Conservation (phyloP, 2,888 invertebrate species). For the Heliconius cydno region DNA sequence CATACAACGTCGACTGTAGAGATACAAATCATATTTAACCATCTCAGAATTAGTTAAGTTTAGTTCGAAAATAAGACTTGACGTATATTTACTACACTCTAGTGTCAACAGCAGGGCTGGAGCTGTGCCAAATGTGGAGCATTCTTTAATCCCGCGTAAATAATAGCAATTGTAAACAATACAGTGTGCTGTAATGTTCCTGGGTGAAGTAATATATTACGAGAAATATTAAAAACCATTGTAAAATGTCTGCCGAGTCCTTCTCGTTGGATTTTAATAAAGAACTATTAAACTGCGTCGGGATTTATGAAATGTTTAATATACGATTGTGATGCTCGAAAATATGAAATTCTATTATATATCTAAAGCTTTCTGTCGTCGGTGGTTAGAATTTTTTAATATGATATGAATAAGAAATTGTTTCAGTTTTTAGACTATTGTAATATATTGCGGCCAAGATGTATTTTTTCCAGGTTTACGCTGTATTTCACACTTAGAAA, state of each 20-base stretch:
- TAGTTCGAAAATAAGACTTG: slow-evolving; percentile 26
- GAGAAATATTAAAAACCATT: slow-evolving; percentile 36
- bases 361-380: not conserved
- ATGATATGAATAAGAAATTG: slow-evolving; percentile 5
- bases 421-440: not conserved
- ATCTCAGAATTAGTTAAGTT: slow-evolving; percentile 23
- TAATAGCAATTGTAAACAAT: slow-evolving; percentile 46
- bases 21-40: not conserved
- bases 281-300: slow-evolving; percentile 20
- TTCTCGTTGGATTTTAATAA: slow-evolving; percentile 29
- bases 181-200: slow-evolving; percentile 41
- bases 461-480: no score
- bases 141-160: slow-evolving; percentile 45
- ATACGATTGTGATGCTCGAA: slow-evolving; percentile 23
- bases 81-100: slow-evolving; percentile 21
- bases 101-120: slow-evolving; percentile 47
- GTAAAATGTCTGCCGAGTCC: slow-evolving; percentile 29
- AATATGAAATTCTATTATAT: slow-evolving; percentile 15
- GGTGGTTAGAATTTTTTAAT: slow-evolving; percentile 22
- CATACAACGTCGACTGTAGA: not conserved
- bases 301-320: slow-evolving; percentile 23
- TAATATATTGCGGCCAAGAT: not conserved
- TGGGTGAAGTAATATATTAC: slow-evolving; percentile 38
- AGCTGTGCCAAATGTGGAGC: slow-evolving; percentile 44
- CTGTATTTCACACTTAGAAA: no score